A percentile compares a stretch with the other conserved stretches of the same genome.
Conservation (phyloP, 2,888 invertebrate genomes). For the Anodontia alba region DNA sequence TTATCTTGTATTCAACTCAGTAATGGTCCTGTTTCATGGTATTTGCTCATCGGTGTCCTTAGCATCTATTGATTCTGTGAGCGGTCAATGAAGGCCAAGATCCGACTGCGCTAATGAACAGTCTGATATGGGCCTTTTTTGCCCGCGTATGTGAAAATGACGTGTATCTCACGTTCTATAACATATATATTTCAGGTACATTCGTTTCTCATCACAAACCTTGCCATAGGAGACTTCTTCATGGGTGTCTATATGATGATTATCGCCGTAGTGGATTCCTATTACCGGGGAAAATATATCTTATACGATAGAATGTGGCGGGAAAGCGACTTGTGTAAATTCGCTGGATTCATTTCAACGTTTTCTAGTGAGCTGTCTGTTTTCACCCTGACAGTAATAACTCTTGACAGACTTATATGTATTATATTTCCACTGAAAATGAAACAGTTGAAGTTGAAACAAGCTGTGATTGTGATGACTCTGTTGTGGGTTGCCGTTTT, state of each 20-base stretch:
- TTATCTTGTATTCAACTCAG: too few species aligned
- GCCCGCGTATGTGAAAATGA: too few species aligned
- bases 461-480: constrained; percentile 78
- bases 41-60: too few species aligned
- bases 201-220: constrained; percentile 83
- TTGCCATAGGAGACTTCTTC: constrained; percentile 82
- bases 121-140: too few species aligned
- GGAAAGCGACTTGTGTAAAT: constrained; percentile 78
- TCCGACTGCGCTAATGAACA: too few species aligned
- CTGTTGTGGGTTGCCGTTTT: constrained; percentile 78
- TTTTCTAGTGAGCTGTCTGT: constrained; percentile 85
- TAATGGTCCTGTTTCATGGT: too few species aligned
- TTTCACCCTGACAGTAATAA: constrained; percentile 85
- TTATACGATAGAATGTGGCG: constrained; percentile 80
- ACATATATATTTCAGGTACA: constrained; percentile 86
- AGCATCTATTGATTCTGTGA: too few species aligned
- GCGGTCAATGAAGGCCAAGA: too few species aligned
- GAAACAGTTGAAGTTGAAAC: constrained; percentile 76
- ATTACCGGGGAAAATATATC: constrained; percentile 85
- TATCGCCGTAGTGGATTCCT: constrained; percentile 82
- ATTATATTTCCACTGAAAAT: constrained; percentile 84
- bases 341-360: constrained; percentile 83
- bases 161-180: too few species aligned
- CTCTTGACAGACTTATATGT: constrained; percentile 84
- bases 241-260: constrained; percentile 83